Percentiles rank a stretch among this genome's conserved stretches.
phyloP scores from a whole-genome alignment of 1,140 invertebrate genomes.

The Delia radicum region DNA sequence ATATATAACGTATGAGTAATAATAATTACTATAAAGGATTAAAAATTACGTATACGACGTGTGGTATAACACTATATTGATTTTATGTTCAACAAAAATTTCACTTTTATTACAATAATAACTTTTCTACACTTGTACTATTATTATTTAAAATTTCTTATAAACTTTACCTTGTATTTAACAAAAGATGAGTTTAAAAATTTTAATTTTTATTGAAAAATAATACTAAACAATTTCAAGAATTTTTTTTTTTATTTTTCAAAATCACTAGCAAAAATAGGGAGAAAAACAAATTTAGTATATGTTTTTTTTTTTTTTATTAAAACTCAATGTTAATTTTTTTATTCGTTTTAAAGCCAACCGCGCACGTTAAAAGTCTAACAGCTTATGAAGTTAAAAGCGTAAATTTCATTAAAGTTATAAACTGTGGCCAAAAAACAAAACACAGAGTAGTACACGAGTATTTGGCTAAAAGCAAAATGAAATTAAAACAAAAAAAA shows the following conservation, averaged over 20 bases:
- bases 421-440: conserved; percentile 10
- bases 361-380: not conserved
- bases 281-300: not conserved
- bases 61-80: no score
- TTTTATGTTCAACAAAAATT: no score
- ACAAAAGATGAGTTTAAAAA: not conserved
- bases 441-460: not conserved
- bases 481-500: no score
- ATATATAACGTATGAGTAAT: not conserved
- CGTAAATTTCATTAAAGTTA: conserved; percentile 7
- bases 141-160: not conserved
- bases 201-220: not conserved
- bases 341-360: not conserved
- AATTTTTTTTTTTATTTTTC: not conserved
- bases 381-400: conserved; percentile 13
- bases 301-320: not conserved
- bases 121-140: no score
- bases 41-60: no score
- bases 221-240: not conserved
- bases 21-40: not conserved
- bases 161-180: not conserved
- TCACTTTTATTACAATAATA: no score
- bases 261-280: not conserved
- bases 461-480: not conserved
- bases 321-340: not conserved